Evolutionary conservation across 1,140 invertebrate species (phyloP).

Genomic region (Microplitis demolitor): DNA sequence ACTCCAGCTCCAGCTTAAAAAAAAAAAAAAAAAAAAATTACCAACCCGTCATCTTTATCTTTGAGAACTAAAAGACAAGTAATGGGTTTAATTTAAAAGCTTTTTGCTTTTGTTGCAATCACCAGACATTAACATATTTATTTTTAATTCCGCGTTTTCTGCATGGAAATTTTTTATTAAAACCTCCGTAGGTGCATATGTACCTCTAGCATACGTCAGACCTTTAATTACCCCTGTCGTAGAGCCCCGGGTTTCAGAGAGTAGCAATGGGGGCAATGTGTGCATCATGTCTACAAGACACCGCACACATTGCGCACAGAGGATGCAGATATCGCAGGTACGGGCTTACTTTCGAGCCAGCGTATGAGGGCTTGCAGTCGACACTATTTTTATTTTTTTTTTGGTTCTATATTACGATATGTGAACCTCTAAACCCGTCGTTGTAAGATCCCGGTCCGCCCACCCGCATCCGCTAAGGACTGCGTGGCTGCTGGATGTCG

Average conservation of each 20-base stretch:
- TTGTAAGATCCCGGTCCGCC: constrained; percentile 44
- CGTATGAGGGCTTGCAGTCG: background rate
- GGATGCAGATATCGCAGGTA: background rate
- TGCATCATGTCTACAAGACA: background rate
- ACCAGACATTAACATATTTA: no score
- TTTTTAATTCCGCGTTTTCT: no score
- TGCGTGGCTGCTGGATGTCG: background rate
- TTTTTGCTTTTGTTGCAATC: no score
- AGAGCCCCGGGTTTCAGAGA: constrained; percentile 22
- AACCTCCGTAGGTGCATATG: background rate
- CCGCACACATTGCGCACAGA: no score
- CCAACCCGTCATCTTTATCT: background rate
- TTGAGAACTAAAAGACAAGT: no score
- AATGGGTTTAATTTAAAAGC: no score
- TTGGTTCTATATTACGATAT: background rate
- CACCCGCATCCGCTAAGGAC: constrained; percentile 46
- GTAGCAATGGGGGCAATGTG: constrained; percentile 20
- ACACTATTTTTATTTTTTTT: background rate
- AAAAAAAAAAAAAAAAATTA: no score
- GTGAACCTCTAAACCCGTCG: no score
- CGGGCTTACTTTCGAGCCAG: background rate
- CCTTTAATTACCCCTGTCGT: constrained; percentile 46
- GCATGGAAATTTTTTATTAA: background rate
- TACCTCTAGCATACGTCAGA: constrained; percentile 17
- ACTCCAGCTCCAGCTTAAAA: background rate